Evolutionary conservation across 2,113 vertebrate species (phyloP).

Genomic region (Xenopus tropicalis): DNA sequence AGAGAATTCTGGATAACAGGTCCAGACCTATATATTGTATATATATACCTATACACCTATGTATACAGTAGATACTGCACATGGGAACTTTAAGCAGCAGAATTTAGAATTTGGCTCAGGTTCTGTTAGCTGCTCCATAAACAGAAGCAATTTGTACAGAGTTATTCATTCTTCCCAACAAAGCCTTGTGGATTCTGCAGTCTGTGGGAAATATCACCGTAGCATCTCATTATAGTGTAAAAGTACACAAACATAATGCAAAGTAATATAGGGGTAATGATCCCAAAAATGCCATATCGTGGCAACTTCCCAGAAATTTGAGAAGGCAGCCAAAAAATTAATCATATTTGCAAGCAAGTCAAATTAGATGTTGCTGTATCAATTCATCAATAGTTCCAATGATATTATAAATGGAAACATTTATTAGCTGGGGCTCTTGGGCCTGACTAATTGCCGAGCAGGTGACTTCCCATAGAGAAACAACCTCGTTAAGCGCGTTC

Average conservation of each 20-base stretch:
- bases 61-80: too few relatives aligned
- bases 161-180: constrained; percentile 1
- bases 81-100: too few relatives aligned
- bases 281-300: constrained; percentile 25
- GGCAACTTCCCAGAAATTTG: not conserved
- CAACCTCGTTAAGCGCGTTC: not conserved
- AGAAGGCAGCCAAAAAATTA: not conserved
- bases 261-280: fast-evolving
- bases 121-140: too few relatives aligned
- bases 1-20: too few relatives aligned
- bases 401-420: not conserved
- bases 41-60: too few relatives aligned
- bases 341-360: constrained; percentile 31
- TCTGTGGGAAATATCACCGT: constrained; percentile 20
- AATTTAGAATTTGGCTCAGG: too few relatives aligned
- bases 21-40: too few relatives aligned
- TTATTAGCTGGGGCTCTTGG: constrained; percentile 8
- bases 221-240: not conserved
- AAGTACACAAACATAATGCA: not conserved
- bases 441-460: not conserved
- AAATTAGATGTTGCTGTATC: constrained; percentile 11
- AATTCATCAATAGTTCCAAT: constrained; percentile 20
- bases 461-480: too few relatives aligned
- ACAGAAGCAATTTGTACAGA: not conserved
- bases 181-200: constrained; percentile 24